Base-by-base conservation (phyloP, 2,113 vertebrate genomes). In the Misgurnus anguillicaudatus region DNA sequence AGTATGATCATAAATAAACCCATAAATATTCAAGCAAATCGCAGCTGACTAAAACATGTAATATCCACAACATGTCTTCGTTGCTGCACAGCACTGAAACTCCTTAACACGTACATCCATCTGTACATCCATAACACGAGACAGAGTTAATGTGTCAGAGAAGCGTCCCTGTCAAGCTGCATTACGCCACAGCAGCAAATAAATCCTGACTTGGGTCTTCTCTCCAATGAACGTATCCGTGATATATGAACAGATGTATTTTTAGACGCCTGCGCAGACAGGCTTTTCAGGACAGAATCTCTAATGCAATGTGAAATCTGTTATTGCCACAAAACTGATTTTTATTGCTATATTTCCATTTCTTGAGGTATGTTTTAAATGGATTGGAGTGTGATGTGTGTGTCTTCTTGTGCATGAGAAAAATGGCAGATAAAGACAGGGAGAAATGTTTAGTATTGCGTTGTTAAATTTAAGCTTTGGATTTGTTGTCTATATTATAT, bases 161-260 rank as follows among this genome's bases (percentile, higher is more conserved):
- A 89, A 77, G 86, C 75, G 80, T 83, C 77, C 85, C 86, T 93
- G 91, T 93, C 90, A 90, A 82, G 85, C 80, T 71, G 64, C 87
- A 90, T 92, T 86, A 86, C 62, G 68, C 5, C 77, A 80, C 84
- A 86, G 83, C 75, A 45, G 84, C 87, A 90, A 93, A 92, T n/a
- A 68, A 83, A 89, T 90, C 81, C 80, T 90, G 89, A 93, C 89
- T 87, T 86, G 84, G 86, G 84, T 92, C 89, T 85, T 89, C 88
- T 86, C 74, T 82, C 65, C 91, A 90, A 92, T 91, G 87, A 93
- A 91, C 90, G 91, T 92, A 91, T 91, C 91, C 88, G 91, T 89
- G 91, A 89, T 91, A 90, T 87, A 89, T 91, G 90, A 93, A 92
- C 87, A 88, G 81, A 84, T 82, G 85, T 91, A 90, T 91, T 91